Percentiles rank a stretch among this genome's conserved stretches.
phyloP scores from a whole-genome alignment of 2,113 vertebrate species.

The Ciconia stormi region DNA sequence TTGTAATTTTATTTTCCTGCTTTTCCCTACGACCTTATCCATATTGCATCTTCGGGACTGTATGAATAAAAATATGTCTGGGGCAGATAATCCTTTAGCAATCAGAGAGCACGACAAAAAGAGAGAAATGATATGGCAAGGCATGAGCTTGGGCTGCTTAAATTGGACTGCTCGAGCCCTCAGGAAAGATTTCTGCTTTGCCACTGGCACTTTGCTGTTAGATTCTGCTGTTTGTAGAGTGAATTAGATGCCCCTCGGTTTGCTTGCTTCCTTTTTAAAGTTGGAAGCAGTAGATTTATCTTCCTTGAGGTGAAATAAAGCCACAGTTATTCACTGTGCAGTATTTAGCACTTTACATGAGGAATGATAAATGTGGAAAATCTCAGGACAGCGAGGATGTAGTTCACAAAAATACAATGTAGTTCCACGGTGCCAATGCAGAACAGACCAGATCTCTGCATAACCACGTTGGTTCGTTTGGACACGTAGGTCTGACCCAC shows the following conservation, averaged over 20 bases:
- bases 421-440: not conserved
- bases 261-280: slow-evolving; percentile 31
- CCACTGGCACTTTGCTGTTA: not conserved
- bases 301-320: slow-evolving; percentile 26
- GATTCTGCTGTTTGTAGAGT: slow-evolving; percentile 7
- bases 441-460: not conserved
- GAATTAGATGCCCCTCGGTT: not conserved
- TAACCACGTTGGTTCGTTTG: rapidly evolving
- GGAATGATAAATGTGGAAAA: slow-evolving; percentile 13
- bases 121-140: not conserved
- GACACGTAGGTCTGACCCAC: not conserved
- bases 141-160: not conserved
- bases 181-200: not conserved
- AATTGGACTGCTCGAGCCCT: not conserved
- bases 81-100: not conserved
- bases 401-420: not conserved
- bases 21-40: slow-evolving; percentile 4
- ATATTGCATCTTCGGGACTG: not conserved
- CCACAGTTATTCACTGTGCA: slow-evolving; percentile 8
- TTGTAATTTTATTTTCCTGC: not conserved
- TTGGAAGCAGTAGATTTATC: slow-evolving; percentile 34
- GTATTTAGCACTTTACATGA: slow-evolving; percentile 9
- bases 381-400: not conserved
- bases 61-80: slow-evolving; percentile 33
- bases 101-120: not conserved